phyloP scores from a whole-genome alignment of 2,113 vertebrate species.

The Stercorarius parasiticus region DNA sequence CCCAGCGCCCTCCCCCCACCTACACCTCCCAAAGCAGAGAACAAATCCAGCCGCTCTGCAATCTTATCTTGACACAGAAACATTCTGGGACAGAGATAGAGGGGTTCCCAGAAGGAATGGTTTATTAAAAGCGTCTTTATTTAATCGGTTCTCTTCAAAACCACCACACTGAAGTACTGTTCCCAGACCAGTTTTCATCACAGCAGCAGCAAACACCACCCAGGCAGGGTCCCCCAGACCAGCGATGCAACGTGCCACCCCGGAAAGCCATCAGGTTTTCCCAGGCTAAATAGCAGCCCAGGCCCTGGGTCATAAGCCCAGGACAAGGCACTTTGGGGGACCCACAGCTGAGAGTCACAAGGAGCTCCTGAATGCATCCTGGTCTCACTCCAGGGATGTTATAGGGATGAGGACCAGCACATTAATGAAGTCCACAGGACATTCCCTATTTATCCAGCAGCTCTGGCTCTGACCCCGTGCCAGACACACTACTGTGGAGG shows the following conservation, averaged over 20 bases:
- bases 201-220: not conserved
- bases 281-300: not conserved
- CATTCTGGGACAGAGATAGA: slow-evolving; percentile 12
- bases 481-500: accelerated
- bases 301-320: not conserved
- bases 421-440: not conserved
- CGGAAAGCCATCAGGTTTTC: not conserved
- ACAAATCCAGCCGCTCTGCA: slow-evolving; percentile 12
- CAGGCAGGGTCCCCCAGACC: not conserved
- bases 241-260: accelerated
- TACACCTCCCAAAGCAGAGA: not conserved
- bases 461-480: not conserved
- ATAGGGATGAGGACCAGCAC: not conserved
- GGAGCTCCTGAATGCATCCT: not conserved
- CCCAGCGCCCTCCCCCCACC: not conserved
- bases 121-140: slow-evolving; percentile 46
- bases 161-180: accelerated
- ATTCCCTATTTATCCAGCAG: not conserved
- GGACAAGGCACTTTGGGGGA: not conserved
- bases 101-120: not conserved
- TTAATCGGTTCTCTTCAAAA: not conserved
- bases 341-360: not conserved
- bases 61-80: slow-evolving; percentile 20
- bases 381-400: not conserved
- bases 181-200: not conserved